Evolutionary conservation across 2,113 vertebrate species (phyloP), one percentile per base, ranked within the genome.

Genomic region (Istiophorus platypterus): DNA sequence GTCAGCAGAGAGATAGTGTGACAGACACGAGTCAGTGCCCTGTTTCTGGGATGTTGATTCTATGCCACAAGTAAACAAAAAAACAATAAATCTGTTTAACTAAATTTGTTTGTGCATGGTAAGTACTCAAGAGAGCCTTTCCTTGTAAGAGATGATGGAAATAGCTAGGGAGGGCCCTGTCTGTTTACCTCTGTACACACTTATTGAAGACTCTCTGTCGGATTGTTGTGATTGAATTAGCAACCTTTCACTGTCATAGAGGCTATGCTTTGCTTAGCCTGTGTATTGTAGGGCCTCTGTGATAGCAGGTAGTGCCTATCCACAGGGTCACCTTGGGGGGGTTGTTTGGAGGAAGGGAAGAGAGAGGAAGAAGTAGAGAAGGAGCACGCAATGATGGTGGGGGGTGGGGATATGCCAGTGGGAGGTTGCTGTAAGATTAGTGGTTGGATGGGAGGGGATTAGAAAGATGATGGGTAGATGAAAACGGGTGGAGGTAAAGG

Each of bases 281-380:
- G 24, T 51, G 64, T 22, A 2, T 66, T 57, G 57, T 39, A 27
- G 49, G 70, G 64, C n/a, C 20, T 18, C 45, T 47, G 12, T 67
- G 45, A 81, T 76, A 86, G 56, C 78, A 90, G 76, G 70, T 86
- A 78, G 75, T 3, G 4, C 57, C n/a, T 76, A 72, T 67, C 80
- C 71, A 27, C 78, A 63, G 87, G 89, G 91, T 94, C 88, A 94
- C 91, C 91, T 93, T 93, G 89, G 62, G 74, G 84, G 39, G 75
- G 56, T 76, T 76, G 77, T 81, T 68, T 76, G 62, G 71, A 75
- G 68, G 62, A 76, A 37, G 52, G 71, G 59, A 69, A 73, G 15
- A 65, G 34, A 37, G 61, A 88, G 29, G 24, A 73, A 69, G 67
- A 66, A 56, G 5, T 2, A 54, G 20, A 71, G 62, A 47, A 41